Evolutionary conservation across 2,888 invertebrate genomes (phyloP).

Genomic region (Chydorus sphaericus): DNA sequence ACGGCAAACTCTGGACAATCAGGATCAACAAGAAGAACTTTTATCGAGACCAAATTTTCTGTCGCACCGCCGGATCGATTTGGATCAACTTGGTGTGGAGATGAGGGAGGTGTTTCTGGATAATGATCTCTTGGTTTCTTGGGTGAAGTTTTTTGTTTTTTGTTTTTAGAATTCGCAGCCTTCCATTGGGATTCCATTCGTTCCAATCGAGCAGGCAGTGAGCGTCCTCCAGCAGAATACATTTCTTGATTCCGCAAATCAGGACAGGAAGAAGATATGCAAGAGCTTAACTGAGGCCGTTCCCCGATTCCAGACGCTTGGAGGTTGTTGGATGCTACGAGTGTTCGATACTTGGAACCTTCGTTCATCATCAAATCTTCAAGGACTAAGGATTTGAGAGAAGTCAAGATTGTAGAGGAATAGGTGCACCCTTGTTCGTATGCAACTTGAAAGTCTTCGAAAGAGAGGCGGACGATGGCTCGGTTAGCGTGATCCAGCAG

Average conservation of each 20-base stretch:
- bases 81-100: slow-evolving; percentile 34
- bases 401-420: slow-evolving; percentile 48
- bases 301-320: not conserved
- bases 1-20: slow-evolving; percentile 46
- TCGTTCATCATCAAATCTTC: slow-evolving; percentile 70
- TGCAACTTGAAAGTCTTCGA: slow-evolving; percentile 63
- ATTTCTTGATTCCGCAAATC: slow-evolving; percentile 36
- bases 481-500: slow-evolving; percentile 26
- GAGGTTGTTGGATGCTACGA: slow-evolving; percentile 52
- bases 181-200: not conserved
- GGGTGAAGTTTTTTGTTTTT: not conserved
- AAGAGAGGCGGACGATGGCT: slow-evolving; percentile 60
- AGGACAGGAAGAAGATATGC: slow-evolving; percentile 67
- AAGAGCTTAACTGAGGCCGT: slow-evolving; percentile 24
- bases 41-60: slow-evolving; percentile 58
- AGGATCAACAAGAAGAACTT: slow-evolving; percentile 47
- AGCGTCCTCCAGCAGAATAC: slow-evolving; percentile 27
- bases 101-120: slow-evolving; percentile 48
- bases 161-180: not conserved
- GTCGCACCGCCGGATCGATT: slow-evolving; percentile 25
- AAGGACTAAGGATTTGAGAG: slow-evolving; percentile 71
- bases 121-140: slow-evolving; percentile 20
- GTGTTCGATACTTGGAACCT: slow-evolving; percentile 63
- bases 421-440: slow-evolving; percentile 50
- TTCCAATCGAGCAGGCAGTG: slow-evolving; percentile 45